These are phyloP conservation scores for Podarcis muralis DNA, from an alignment of 2,113 vertebrate species.

Conservation along the genomic window DNA sequence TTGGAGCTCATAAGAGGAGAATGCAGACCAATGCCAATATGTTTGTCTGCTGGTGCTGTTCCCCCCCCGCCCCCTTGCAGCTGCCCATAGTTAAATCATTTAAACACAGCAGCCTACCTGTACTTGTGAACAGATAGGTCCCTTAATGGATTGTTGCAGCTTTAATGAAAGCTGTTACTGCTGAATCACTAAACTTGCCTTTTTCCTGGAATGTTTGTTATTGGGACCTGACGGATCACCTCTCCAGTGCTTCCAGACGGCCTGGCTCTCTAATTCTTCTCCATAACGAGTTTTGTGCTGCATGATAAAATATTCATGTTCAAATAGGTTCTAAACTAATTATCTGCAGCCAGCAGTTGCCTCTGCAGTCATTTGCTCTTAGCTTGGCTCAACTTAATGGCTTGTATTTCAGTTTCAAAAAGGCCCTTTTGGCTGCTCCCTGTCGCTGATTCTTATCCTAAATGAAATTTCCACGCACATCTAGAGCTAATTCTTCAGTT, in stretches of 20 bases:
- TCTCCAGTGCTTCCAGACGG: slow-evolving; percentile 55
- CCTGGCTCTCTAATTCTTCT: slow-evolving; percentile 76
- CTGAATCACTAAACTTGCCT: slow-evolving; percentile 60
- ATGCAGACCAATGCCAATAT: neutral
- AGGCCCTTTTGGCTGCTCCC: slow-evolving; percentile 76
- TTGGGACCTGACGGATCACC: slow-evolving; percentile 72
- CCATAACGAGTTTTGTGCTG: slow-evolving; percentile 77
- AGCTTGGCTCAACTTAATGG: slow-evolving; percentile 77
- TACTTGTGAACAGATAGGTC: slow-evolving; percentile 4
- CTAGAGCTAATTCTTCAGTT: slow-evolving; percentile 59
- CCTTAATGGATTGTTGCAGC: slow-evolving; percentile 41
- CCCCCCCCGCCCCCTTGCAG: neutral
- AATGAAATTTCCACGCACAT: slow-evolving; percentile 74
- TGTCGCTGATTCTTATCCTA: slow-evolving; percentile 73
- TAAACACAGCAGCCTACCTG: slow-evolving; percentile 4
- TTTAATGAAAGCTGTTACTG: slow-evolving; percentile 61
- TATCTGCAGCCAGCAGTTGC: slow-evolving; percentile 74
- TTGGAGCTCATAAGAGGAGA: accelerated
- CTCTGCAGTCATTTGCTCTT: slow-evolving; percentile 71
- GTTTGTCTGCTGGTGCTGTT: neutral
- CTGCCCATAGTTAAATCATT: slow-evolving; percentile 28
- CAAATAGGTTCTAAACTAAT: slow-evolving; percentile 81
- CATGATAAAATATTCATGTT: slow-evolving; percentile 84
- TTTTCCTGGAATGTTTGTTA: slow-evolving; percentile 62
- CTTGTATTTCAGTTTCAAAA: slow-evolving; percentile 76